phyloP scores from a whole-genome alignment of 2,888 invertebrate species.

The Nysson spinosus region DNA sequence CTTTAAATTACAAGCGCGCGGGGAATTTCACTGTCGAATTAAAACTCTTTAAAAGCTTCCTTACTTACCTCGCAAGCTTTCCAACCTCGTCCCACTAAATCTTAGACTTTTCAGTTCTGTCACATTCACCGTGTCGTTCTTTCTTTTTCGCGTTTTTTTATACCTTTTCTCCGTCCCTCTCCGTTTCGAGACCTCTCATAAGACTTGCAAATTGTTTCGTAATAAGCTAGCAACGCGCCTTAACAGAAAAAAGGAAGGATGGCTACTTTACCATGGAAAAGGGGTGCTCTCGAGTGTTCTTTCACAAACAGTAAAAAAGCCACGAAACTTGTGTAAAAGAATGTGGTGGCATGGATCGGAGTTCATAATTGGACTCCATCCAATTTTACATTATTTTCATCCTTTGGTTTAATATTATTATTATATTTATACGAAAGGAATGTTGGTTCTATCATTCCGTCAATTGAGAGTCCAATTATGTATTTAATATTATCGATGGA shows the following conservation, averaged over 20 bases:
- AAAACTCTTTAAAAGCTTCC: slow-evolving; percentile 51
- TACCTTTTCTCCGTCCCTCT: slow-evolving; percentile 7
- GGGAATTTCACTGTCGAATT: slow-evolving; percentile 44
- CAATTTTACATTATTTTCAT: too few relatives aligned
- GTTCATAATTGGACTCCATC: too few relatives aligned
- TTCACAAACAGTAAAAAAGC: slow-evolving; percentile 31
- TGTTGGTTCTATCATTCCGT: too few relatives aligned
- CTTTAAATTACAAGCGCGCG: slow-evolving; percentile 18
- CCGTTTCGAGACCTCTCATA: slow-evolving; percentile 45
- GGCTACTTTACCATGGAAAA: slow-evolving; percentile 29
- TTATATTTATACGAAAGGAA: too few relatives aligned
- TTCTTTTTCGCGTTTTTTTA: slow-evolving; percentile 5
- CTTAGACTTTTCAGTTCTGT: neutral
- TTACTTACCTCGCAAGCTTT: slow-evolving; percentile 16
- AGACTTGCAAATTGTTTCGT: slow-evolving; percentile 67
- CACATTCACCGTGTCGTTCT: neutral
- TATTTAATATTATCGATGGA: too few relatives aligned
- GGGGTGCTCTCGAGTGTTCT: slow-evolving; percentile 34
- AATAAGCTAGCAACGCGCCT: slow-evolving; percentile 60
- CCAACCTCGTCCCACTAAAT: neutral
- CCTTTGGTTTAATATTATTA: too few relatives aligned
- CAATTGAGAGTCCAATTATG: too few relatives aligned
- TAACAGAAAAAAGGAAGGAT: slow-evolving; percentile 20
- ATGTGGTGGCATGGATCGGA: too few relatives aligned
- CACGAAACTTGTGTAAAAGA: too few relatives aligned